These are phyloP conservation scores for Lineus longissimus DNA, from an alignment of 1,140 invertebrate species.

Conservation along the genomic window DNA sequence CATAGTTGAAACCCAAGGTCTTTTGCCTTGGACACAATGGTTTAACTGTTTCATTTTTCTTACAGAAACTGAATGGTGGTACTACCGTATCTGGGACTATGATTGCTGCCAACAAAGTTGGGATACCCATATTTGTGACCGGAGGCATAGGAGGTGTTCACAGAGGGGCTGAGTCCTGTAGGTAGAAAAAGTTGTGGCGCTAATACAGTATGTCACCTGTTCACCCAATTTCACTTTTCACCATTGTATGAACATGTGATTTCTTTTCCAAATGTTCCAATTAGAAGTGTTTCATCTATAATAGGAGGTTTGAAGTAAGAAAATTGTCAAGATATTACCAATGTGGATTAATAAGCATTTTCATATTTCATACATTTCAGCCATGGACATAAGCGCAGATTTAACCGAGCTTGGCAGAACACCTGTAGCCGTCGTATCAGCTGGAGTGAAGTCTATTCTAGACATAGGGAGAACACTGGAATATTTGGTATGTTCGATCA, in stretches of 20 bases:
- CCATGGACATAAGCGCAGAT: constrained; percentile 92
- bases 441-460: constrained; percentile 95
- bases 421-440: constrained; percentile 84
- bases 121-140: constrained; percentile 92
- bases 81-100: constrained; percentile 96
- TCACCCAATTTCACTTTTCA: too few species aligned
- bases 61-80: constrained; percentile 72
- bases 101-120: constrained; percentile 71
- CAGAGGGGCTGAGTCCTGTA: constrained; percentile 71
- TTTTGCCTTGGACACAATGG: too few species aligned
- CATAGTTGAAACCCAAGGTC: too few species aligned
- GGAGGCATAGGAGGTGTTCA: constrained; percentile 92
- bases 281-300: too few species aligned
- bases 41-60: constrained; percentile 6
- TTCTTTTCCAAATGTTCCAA: too few species aligned
- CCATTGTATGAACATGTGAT: too few species aligned
- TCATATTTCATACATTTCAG: constrained; percentile 27
- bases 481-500: constrained; percentile 71
- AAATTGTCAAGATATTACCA: too few species aligned
- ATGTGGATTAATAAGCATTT: too few species aligned
- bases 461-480: constrained; percentile 93
- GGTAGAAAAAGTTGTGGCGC: constrained; percentile 23
- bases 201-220: too few species aligned
- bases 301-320: too few species aligned
- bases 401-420: constrained; percentile 83